Evolutionary conservation across 53 echinoderm and acorn worm genomes (phyloP).

Genomic region (Actinopyga echinites): DNA sequence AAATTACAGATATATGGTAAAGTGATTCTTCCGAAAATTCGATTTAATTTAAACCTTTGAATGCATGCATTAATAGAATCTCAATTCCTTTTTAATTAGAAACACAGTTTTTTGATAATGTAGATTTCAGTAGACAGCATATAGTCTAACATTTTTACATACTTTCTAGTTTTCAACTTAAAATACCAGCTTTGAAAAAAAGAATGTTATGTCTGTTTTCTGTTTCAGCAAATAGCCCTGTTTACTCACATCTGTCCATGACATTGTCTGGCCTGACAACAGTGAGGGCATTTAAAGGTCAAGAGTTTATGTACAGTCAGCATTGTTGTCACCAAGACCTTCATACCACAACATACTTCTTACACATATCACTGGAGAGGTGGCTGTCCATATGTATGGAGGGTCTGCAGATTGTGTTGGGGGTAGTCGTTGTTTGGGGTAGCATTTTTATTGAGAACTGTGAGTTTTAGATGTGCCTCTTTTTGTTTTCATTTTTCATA

Average conservation of each 20-base stretch:
- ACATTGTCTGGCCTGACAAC: constrained; percentile 77
- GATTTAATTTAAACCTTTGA: too few species aligned
- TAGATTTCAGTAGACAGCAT: too few species aligned
- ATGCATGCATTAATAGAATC: too few species aligned
- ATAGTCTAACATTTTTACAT: too few species aligned
- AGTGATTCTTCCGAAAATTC: too few species aligned
- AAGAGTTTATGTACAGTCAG: constrained; percentile 63
- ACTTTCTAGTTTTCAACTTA: too few species aligned
- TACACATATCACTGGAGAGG: constrained; percentile 69
- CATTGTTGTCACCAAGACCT: constrained; percentile 71
- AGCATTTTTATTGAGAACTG: constrained; percentile 64
- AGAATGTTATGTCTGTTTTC: background rate
- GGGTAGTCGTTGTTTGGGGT: constrained; percentile 52
- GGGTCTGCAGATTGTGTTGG: constrained; percentile 53
- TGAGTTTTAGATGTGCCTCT: constrained; percentile 37
- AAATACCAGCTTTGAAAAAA: background rate
- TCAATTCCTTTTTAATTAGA: too few species aligned
- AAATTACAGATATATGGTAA: too few species aligned
- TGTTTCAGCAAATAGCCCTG: constrained; percentile 83
- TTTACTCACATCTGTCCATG: constrained; percentile 88
- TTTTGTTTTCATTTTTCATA: too few species aligned
- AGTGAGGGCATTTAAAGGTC: constrained; percentile 75
- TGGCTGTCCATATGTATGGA: constrained; percentile 88
- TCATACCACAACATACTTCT: constrained; percentile 78
- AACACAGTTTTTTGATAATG: too few species aligned